phyloP scores from a whole-genome alignment of 1,140 invertebrate species.

The Heliconius hewitsoni region DNA sequence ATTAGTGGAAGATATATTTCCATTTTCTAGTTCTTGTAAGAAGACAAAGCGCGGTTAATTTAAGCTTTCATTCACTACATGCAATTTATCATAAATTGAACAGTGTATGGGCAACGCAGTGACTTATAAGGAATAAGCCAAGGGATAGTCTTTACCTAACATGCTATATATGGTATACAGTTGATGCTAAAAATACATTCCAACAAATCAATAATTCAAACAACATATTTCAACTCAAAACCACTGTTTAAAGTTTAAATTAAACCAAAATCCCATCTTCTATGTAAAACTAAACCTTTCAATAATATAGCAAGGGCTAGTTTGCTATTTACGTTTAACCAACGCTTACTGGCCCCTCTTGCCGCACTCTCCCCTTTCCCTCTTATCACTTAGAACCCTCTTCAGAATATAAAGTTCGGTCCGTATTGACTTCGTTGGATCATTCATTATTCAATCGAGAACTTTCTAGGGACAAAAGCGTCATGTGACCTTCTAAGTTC shows the following conservation, averaged over 20 bases:
- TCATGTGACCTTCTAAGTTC: conserved; percentile 1
- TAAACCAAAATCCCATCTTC: not conserved
- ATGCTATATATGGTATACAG: no score
- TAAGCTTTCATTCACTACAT: no score
- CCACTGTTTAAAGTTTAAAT: not conserved
- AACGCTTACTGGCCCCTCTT: not conserved
- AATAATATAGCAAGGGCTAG: not conserved
- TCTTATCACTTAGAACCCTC: not conserved
- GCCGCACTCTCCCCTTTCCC: not conserved
- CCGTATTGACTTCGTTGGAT: conserved; percentile 7
- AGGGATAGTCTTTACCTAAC: no score
- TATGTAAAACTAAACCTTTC: not conserved
- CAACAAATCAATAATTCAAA: not conserved
- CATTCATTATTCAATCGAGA: conserved; percentile 11
- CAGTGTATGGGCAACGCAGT: no score
- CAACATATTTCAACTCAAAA: not conserved
- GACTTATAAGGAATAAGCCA: no score
- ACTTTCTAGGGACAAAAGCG: conserved; percentile 2
- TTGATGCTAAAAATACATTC: not conserved
- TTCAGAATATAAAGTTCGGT: conserved; percentile 9
- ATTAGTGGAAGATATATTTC: no score
- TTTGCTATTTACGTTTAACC: not conserved
- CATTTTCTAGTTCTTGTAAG: no score
- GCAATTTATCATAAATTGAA: no score
- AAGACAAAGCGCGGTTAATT: no score